Evolutionary conservation across 2,888 invertebrate species (phyloP).

Genomic region (Cephalotes varians): DNA sequence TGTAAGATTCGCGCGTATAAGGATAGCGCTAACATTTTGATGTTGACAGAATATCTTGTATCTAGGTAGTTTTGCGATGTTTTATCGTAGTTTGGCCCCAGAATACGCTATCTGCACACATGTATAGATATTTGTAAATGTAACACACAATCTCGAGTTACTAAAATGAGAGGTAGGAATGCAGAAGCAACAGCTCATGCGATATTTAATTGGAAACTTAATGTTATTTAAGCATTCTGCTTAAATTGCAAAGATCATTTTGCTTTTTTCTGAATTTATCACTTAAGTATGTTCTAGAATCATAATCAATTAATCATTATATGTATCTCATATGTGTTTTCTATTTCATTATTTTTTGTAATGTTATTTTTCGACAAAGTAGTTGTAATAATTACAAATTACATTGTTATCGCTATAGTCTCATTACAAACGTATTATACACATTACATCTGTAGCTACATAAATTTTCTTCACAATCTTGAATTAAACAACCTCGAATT

Average conservation of each 20-base stretch:
- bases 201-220: background rate
- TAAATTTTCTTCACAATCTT: background rate
- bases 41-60: conserved; percentile 67
- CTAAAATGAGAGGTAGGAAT: conserved; percentile 51
- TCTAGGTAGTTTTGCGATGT: conserved; percentile 62
- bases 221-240: background rate
- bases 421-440: conserved; percentile 3
- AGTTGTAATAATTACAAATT: background rate
- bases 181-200: conserved; percentile 3
- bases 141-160: conserved; percentile 1
- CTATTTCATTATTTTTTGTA: background rate
- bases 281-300: background rate
- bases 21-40: conserved; percentile 72
- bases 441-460: no score
- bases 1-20: conserved; percentile 31
- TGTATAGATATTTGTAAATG: background rate
- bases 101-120: conserved; percentile 37
- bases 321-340: background rate
- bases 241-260: background rate
- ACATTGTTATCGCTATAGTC: background rate
- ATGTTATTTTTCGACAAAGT: background rate
- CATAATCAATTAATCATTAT: background rate
- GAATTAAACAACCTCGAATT: conserved; percentile 24
- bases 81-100: conserved; percentile 41
- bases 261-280: background rate